These are phyloP conservation scores for Riptortus pedestris DNA, from an alignment of 1,140 invertebrate genomes.

Conservation along the genomic window DNA sequence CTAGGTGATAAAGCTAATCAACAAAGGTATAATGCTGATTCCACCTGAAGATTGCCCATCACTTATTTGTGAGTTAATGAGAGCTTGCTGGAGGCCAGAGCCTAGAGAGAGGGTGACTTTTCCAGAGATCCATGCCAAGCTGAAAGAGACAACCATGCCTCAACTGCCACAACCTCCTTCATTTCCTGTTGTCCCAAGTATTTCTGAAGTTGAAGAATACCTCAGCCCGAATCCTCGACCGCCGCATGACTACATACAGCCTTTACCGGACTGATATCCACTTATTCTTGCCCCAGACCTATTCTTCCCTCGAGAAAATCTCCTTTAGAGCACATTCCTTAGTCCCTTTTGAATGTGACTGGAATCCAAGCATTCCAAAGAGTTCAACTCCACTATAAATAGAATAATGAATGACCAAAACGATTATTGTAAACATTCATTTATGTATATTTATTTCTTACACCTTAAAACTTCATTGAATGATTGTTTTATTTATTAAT, in stretches of 20 bases:
- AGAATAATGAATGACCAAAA: too few species aligned
- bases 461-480: too few species aligned
- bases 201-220: constrained; percentile 43
- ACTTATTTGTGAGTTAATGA: constrained; percentile 69
- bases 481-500: too few species aligned
- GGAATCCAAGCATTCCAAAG: too few species aligned
- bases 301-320: not conserved
- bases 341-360: too few species aligned
- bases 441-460: too few species aligned
- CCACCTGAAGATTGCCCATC: constrained; percentile 68
- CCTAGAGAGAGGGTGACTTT: constrained; percentile 67
- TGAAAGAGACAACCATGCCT: constrained; percentile 44
- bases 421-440: too few species aligned
- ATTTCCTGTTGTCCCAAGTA: constrained; percentile 28
- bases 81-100: constrained; percentile 74
- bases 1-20: constrained; percentile 69
- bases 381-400: too few species aligned
- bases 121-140: constrained; percentile 54
- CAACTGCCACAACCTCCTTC: constrained; percentile 16
- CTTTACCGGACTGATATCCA: constrained; percentile 40
- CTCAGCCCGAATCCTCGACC: constrained; percentile 43
- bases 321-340: not conserved
- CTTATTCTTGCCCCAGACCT: not conserved
- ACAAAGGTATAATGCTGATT: constrained; percentile 72
- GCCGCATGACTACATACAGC: constrained; percentile 45